Evolutionary conservation across 2,113 vertebrate genomes (phyloP).

Genomic region (Sprattus sprattus): DNA sequence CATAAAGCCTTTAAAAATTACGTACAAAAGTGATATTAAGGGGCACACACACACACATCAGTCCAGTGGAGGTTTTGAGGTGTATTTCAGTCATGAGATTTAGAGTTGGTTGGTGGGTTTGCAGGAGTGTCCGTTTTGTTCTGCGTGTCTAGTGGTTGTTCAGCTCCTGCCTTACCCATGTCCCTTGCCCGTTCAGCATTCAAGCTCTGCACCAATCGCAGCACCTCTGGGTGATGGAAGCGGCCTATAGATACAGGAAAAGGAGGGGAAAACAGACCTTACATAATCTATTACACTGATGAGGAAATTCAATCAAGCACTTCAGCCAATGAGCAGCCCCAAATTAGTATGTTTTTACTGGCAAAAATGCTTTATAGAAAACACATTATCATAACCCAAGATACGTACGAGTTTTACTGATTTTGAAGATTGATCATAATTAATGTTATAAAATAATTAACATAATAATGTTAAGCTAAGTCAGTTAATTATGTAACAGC

Average conservation of each 20-base stretch:
- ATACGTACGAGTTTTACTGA: neutral
- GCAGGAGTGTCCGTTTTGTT: conserved; percentile 14
- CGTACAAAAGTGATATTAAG: neutral
- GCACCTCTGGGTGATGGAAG: conserved; percentile 89
- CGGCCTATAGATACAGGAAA: conserved; percentile 72
- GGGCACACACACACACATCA: neutral
- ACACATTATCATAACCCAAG: neutral
- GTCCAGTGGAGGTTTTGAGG: neutral
- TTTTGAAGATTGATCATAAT: neutral
- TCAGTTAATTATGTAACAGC: neutral
- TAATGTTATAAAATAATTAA: neutral
- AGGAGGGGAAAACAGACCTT: neutral
- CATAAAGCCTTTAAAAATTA: too few species aligned
- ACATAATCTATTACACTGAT: neutral
- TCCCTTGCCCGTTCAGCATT: conserved; percentile 76
- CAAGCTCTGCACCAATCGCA: conserved; percentile 81
- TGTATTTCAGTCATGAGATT: conserved; percentile 35
- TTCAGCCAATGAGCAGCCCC: neutral
- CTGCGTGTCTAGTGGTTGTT: conserved; percentile 4
- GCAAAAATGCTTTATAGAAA: neutral
- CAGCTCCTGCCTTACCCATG: conserved; percentile 46
- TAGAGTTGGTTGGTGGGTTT: conserved; percentile 7
- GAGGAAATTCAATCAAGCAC: neutral
- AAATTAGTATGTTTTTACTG: neutral
- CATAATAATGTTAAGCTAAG: neutral